phyloP scores from a whole-genome alignment of 2,888 invertebrate genomes.

The Agriopis leucophaearia region DNA sequence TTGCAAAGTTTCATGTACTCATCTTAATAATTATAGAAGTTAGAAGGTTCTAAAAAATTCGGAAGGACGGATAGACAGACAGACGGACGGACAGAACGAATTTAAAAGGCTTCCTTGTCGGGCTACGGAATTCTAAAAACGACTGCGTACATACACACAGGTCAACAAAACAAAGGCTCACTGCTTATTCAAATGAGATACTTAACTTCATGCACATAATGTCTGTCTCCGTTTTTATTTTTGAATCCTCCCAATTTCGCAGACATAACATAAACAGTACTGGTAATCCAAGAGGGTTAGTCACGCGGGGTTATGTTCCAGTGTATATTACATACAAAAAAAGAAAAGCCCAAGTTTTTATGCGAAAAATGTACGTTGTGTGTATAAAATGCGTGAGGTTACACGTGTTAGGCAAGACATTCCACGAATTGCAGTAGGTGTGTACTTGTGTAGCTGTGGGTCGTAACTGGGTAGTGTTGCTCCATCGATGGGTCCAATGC shows the following conservation, averaged over 20 bases:
- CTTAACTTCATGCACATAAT: constrained; percentile 49
- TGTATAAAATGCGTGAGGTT: constrained; percentile 53
- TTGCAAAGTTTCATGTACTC: too few relatives aligned
- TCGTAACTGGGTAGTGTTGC: constrained; percentile 36
- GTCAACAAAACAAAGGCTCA: constrained; percentile 45
- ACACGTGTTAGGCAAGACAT: constrained; percentile 43
- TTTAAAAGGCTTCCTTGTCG: too few relatives aligned
- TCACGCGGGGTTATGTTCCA: constrained; percentile 55
- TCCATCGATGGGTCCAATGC: constrained; percentile 32
- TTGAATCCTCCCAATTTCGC: constrained; percentile 64
- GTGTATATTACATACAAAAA: constrained; percentile 58
- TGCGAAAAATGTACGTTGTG: constrained; percentile 56
- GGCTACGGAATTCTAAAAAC: too few relatives aligned
- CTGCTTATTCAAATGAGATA: constrained; percentile 50
- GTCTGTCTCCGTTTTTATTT: constrained; percentile 59
- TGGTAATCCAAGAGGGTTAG: constrained; percentile 61
- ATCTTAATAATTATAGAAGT: too few relatives aligned
- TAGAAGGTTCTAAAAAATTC: too few relatives aligned
- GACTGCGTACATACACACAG: constrained; percentile 20
- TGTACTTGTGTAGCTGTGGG: constrained; percentile 30
- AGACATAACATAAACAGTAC: constrained; percentile 62
- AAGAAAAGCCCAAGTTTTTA: constrained; percentile 56
- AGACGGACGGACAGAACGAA: too few relatives aligned
- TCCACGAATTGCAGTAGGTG: constrained; percentile 46
- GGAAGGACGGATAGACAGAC: too few relatives aligned